Conservation (phyloP, 2,888 invertebrate species). For the Aproaerema taeniolella region DNA sequence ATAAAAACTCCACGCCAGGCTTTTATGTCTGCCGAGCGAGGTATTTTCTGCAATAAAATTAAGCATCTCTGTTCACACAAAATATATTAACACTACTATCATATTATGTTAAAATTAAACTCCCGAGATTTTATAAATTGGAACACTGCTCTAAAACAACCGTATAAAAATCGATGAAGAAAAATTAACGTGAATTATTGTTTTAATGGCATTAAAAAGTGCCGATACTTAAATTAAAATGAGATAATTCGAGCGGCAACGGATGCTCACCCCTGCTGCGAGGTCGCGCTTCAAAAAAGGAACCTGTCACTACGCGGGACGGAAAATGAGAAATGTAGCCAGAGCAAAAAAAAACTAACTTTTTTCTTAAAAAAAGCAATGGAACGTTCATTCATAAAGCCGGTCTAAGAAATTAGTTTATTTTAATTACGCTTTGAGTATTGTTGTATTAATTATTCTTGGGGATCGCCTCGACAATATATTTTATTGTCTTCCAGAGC, state of each 20-base stretch:
- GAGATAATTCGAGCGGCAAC: slow-evolving; percentile 63
- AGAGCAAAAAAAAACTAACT: slow-evolving; percentile 45
- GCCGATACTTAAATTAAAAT: slow-evolving; percentile 64
- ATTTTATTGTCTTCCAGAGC: slow-evolving; percentile 72
- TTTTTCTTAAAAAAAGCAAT: slow-evolving; percentile 42
- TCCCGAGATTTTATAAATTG: slow-evolving; percentile 29
- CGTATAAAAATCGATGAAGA: slow-evolving; percentile 2
- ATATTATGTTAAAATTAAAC: too few relatives aligned
- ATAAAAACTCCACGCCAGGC: too few relatives aligned
- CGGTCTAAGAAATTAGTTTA: slow-evolving; percentile 72
- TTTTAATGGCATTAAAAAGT: slow-evolving; percentile 30
- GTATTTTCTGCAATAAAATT: too few relatives aligned
- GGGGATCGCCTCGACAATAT: slow-evolving; percentile 60
- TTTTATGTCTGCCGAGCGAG: too few relatives aligned
- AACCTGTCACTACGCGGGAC: slow-evolving; percentile 66
- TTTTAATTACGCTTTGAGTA: slow-evolving; percentile 71
- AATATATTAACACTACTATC: too few relatives aligned
- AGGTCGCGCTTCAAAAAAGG: slow-evolving; percentile 66
- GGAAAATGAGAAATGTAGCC: slow-evolving; percentile 69
- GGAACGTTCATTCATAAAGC: slow-evolving; percentile 72
- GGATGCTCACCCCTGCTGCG: slow-evolving; percentile 66
- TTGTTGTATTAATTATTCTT: slow-evolving; percentile 71
- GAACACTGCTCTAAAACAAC: background rate
- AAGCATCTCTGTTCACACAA: too few relatives aligned
- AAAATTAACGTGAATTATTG: slow-evolving; percentile 31